These are phyloP conservation scores for Drosophila nigromelanica DNA, from an alignment of 1,140 invertebrate genomes.

Conservation along the genomic window DNA sequence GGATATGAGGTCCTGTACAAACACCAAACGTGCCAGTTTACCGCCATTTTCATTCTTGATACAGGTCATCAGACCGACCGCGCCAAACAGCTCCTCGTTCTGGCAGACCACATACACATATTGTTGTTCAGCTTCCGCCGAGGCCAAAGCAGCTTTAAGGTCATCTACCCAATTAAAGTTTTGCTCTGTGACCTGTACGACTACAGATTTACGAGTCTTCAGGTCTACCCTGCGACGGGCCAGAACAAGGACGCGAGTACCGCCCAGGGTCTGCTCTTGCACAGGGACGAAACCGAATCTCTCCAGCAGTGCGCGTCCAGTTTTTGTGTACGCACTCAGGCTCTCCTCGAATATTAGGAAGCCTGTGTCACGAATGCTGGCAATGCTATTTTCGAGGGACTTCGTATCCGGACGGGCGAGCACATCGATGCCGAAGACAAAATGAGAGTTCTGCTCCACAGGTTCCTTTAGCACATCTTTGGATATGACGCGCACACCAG, in stretches of 20 bases:
- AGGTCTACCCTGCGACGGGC: constrained; percentile 85
- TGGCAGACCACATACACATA: constrained; percentile 90
- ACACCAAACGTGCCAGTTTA: constrained; percentile 88
- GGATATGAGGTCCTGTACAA: constrained; percentile 87
- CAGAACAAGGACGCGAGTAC: constrained; percentile 86
- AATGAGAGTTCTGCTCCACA: constrained; percentile 88
- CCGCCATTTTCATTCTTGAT: constrained; percentile 93
- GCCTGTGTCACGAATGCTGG: constrained; percentile 88
- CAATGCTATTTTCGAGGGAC: constrained; percentile 85
- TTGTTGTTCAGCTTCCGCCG: constrained; percentile 85
- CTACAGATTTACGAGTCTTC: constrained; percentile 57
- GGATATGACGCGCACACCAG: constrained; percentile 85
- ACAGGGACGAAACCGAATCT: constrained; percentile 84
- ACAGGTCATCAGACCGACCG: constrained; percentile 95
- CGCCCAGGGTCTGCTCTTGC: constrained; percentile 85
- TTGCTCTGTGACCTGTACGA: constrained; percentile 86
- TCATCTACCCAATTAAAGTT: constrained; percentile 92
- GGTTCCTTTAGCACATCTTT: constrained; percentile 85
- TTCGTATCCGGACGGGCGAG: constrained; percentile 85
- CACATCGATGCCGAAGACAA: constrained; percentile 87
- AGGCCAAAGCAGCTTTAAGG: constrained; percentile 88
- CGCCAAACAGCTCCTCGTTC: constrained; percentile 88
- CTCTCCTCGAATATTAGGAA: constrained; percentile 92
- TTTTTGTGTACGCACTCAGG: constrained; percentile 85
- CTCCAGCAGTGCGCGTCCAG: constrained; percentile 82